Evolutionary conservation across 2,888 invertebrate genomes (phyloP), one percentile per base, ranked within the genome.

Genomic region (Nezara viridula): DNA sequence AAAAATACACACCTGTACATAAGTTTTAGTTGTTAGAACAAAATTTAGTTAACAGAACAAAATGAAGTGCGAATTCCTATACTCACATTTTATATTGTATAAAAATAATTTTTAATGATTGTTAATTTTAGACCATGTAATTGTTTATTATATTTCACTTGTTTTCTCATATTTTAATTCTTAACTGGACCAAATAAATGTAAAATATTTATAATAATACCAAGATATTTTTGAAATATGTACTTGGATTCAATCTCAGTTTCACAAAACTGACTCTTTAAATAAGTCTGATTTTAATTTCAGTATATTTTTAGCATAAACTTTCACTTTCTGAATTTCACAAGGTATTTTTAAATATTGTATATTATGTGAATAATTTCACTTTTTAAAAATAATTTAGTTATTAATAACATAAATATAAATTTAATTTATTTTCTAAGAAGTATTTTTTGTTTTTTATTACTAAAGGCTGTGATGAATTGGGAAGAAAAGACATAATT

Each of bases 301-400:
- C 14, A 60, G 27, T 60, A 44, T 44, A 47, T 81, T 81, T 81
- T 81, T 44, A 81, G 7, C 44, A 44, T 81, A 44, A 44, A 37
- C 21, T 73, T 21, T 16, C 32, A 37, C 6, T 32, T 16, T 32
- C 32, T 66, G 5, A 66, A 66, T 37, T 73, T 7, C 3, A 37
- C 66, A 32, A 81, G n/a, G 6, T 81, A 44, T 81, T 47, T n/a
- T 81, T 24, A 81, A 7, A 24, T n/a, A n/a, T 81, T 81, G 81
- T 81, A 81, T 81, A 81, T 81, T 81, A n/a, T 81, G 81, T 81
- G 81, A 44, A 81, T 81, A 81, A 81, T 12, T 44, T 81, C 81
- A 81, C 44, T 81, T 81, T 24, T n/a, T 37, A 40, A 37, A 81
- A 81, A 47, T 81, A 81, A 37, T 12, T 81, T 81, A 81, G 81